Evolutionary conservation across 1,140 invertebrate species (phyloP).

Genomic region (Cydia splendana): DNA sequence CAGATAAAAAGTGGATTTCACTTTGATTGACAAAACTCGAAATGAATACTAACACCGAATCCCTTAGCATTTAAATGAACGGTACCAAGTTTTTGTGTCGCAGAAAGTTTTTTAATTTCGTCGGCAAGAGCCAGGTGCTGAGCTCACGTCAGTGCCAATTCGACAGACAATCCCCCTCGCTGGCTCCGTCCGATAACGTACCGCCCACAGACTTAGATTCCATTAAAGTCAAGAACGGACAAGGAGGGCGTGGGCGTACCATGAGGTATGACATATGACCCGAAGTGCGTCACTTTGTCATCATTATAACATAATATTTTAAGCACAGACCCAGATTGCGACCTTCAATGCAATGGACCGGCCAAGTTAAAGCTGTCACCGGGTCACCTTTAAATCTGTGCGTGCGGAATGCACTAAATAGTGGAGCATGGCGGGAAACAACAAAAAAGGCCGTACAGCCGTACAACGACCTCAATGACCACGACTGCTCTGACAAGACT

Average conservation of each 20-base stretch:
- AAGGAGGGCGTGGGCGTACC: not conserved
- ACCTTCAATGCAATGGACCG: too few relatives aligned
- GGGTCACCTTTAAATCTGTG: too few relatives aligned
- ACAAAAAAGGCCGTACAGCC: too few relatives aligned
- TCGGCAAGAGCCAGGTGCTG: constrained; percentile 67
- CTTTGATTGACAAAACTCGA: constrained; percentile 67
- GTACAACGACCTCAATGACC: too few relatives aligned
- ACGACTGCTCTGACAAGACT: too few relatives aligned
- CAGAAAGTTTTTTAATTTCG: constrained; percentile 77
- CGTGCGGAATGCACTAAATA: too few relatives aligned
- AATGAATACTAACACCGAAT: constrained; percentile 70
- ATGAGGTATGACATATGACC: too few relatives aligned
- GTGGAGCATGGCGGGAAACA: too few relatives aligned
- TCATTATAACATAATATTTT: too few relatives aligned
- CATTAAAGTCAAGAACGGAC: constrained; percentile 1
- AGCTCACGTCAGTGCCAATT: constrained; percentile 54
- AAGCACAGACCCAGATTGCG: too few relatives aligned
- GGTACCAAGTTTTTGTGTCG: constrained; percentile 57
- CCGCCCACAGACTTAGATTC: constrained; percentile 36
- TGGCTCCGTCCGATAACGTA: constrained; percentile 48
- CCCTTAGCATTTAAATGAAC: constrained; percentile 76
- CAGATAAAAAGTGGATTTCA: constrained; percentile 51
- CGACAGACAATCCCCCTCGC: constrained; percentile 59
- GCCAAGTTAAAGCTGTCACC: too few relatives aligned
- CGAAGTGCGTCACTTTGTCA: too few relatives aligned